A percentile compares a stretch with the other conserved stretches of the same genome.
phyloP scores from a whole-genome alignment of 2,888 invertebrate genomes.

The Volucella bombylans region DNA sequence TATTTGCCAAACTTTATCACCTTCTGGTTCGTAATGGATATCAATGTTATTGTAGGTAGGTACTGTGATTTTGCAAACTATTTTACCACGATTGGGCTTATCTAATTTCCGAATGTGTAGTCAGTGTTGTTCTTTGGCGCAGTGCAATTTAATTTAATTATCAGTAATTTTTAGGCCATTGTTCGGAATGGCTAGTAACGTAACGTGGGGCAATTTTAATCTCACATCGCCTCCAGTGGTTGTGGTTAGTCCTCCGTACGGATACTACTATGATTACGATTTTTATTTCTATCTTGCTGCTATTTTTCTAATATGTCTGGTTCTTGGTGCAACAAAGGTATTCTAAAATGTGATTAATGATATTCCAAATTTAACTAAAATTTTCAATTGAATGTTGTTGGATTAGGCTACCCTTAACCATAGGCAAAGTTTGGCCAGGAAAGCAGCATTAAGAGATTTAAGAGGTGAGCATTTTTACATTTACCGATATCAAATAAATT shows the following conservation, averaged over 20 bases:
- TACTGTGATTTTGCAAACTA: conserved; percentile 12
- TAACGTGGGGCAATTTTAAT: not conserved
- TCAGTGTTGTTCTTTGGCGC: not conserved
- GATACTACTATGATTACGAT: conserved; percentile 7
- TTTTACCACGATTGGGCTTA: conserved; percentile 18
- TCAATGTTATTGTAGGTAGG: conserved; percentile 2
- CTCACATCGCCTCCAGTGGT: not conserved
- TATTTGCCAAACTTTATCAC: conserved; percentile 21
- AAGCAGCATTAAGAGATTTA: not conserved
- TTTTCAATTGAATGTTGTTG: not conserved
- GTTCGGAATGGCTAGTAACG: conserved; percentile 32
- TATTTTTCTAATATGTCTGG: conserved; percentile 13
- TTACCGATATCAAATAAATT: not conserved
- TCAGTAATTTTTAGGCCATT: conserved; percentile 32
- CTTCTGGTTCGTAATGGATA: conserved; percentile 23
- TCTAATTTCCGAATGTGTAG: conserved; percentile 17
- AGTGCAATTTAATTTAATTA: conserved; percentile 14
- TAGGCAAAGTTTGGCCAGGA: not conserved
- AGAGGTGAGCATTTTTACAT: conserved; percentile 18
- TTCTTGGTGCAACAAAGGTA: conserved; percentile 34
- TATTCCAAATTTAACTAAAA: not conserved
- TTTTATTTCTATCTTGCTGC: conserved; percentile 15
- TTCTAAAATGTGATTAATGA: not conserved
- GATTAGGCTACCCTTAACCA: conserved; percentile 13
- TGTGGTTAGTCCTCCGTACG: not conserved